Evolutionary conservation across 2,888 invertebrate species (phyloP), one percentile per base, ranked within the genome.

Genomic region (Diaphora mendica): DNA sequence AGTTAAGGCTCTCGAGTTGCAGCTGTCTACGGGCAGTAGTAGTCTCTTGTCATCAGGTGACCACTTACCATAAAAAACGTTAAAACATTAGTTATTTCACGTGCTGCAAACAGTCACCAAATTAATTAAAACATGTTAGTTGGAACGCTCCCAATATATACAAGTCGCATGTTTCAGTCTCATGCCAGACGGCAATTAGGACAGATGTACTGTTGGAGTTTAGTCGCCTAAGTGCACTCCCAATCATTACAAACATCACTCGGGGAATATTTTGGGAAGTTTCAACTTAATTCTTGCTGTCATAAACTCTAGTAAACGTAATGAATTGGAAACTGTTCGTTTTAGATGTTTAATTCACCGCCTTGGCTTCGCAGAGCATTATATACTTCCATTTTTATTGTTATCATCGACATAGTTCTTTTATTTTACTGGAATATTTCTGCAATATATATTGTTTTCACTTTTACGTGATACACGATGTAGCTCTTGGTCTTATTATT

Each of bases 161-260:
- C 67, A 74, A 71, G 39, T 68, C 35, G 64, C 44, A 70, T 70
- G 73, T 62, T 68, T 33, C 51, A 30, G 33, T 67, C 69, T 71
- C 71, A 74, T 59, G 71, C 74, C 74, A 68, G 74, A 13, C 71
- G 44, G 65, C 71, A 71, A 74, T 74, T 74, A 74, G 30, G 35
- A 20, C 42, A 23, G 68, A 68, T 68, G 68, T 71, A 69, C 20
- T 62, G 59, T 33, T 64, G 39, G 64, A 62, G 71, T 77, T 75
- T 79, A 74, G 76, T 59, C 72, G 44, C 69, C 70, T 44, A 44
- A 75, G 55, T 73, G 75, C 76, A 71, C 70, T 72, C 23, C 51
- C 67, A 75, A 78, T 77, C 71, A 77, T 82, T 78, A 71, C 39
- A 51, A 73, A 75, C 71, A 42, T 71, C 74, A 68, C 75, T 71